Evolutionary conservation across 2,888 invertebrate genomes (phyloP).

Genomic region (Polietes domitor): DNA sequence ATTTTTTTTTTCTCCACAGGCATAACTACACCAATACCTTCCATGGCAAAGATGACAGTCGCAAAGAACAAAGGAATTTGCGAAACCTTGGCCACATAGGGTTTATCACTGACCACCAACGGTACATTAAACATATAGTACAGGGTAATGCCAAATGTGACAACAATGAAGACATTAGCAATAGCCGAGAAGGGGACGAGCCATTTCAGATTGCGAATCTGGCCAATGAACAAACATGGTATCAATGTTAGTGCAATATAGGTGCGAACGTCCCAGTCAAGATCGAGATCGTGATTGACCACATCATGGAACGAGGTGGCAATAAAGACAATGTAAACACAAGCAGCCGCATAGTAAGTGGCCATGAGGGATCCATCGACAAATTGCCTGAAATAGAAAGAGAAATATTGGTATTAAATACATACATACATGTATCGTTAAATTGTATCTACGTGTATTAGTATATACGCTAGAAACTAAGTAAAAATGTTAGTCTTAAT

Average conservation of each 20-base stretch:
- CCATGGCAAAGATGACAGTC: conserved; percentile 98
- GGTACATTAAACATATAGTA: conserved; percentile 89
- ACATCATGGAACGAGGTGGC: conserved; percentile 82
- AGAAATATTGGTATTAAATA: too few relatives aligned
- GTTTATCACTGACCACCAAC: conserved; percentile 81
- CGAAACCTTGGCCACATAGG: conserved; percentile 82
- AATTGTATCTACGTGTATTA: too few relatives aligned
- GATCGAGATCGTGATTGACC: conserved; percentile 78
- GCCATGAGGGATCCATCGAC: conserved; percentile 86
- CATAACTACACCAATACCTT: conserved; percentile 93
- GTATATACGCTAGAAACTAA: too few relatives aligned
- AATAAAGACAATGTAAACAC: conserved; percentile 90
- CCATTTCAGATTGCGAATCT: conserved; percentile 89
- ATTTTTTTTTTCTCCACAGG: conserved; percentile 99
- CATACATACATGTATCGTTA: too few relatives aligned
- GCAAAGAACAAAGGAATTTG: conserved; percentile 94
- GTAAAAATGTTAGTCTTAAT: too few relatives aligned
- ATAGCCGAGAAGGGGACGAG: conserved; percentile 94
- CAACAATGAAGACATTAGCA: conserved; percentile 91
- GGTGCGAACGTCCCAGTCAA: conserved; percentile 82
- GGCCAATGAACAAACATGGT: conserved; percentile 85
- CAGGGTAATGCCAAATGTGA: conserved; percentile 90
- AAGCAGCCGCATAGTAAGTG: conserved; percentile 87
- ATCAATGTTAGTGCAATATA: conserved; percentile 87
- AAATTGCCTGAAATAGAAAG: conserved; percentile 85